Conservation (phyloP, 2,797 vertebrate species). For the Oophaga sylvatica region DNA sequence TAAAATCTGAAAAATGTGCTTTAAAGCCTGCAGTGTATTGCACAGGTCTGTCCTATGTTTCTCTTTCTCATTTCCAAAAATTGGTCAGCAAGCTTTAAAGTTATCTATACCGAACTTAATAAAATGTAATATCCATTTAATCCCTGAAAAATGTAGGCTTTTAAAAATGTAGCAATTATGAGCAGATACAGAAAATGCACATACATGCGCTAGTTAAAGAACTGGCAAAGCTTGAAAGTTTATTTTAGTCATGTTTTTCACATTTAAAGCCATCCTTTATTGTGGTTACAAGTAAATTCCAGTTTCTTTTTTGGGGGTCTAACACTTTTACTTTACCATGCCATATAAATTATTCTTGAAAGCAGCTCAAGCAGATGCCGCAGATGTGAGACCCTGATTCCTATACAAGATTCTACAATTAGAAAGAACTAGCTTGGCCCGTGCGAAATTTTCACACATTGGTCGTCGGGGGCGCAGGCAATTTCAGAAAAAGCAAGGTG, state of each 20-base stretch:
- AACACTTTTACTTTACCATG: conserved; percentile 21
- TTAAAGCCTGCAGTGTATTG: not conserved
- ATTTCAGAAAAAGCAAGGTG: too few species aligned
- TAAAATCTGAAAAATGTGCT: not conserved
- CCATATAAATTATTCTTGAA: conserved; percentile 6
- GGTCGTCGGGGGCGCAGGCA: too few species aligned
- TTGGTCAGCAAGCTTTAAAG: not conserved
- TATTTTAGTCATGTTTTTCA: conserved; percentile 21
- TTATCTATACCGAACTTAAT: not conserved
- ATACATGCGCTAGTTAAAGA: conserved; percentile 8
- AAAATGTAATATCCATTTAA: not conserved
- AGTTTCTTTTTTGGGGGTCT: conserved; percentile 28
- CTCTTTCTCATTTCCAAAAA: not conserved
- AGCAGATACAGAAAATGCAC: conserved; percentile 8
- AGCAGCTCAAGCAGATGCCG: conserved; percentile 23
- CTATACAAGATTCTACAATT: not conserved
- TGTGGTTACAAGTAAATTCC: conserved; percentile 50
- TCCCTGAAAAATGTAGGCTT: not conserved
- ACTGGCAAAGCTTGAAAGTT: conserved; percentile 30
- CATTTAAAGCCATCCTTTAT: conserved; percentile 7
- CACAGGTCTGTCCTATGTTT: not conserved
- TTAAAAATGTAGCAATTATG: not conserved
- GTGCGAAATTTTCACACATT: too few species aligned
- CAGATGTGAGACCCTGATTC: not conserved
- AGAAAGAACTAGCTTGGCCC: not conserved